Base-by-base conservation (phyloP, 2,113 vertebrate genomes). In the Meleagris gallopavo region DNA sequence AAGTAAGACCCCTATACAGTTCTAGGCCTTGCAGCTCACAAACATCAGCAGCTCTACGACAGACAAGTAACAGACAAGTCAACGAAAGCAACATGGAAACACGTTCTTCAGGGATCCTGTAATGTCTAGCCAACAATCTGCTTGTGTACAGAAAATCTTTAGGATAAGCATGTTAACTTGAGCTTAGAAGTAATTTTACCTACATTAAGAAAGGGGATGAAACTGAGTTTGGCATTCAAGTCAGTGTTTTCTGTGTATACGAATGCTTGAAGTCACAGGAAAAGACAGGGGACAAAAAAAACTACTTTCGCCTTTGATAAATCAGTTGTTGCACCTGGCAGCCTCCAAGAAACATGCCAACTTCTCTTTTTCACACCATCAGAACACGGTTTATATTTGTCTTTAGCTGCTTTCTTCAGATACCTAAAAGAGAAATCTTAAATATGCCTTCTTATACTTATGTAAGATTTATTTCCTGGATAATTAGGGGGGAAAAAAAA, bases 51-150 rank as follows among this genome's bases (percentile, higher is more conserved):
- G 0, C 0, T 36, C 36, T 45, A 65, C 40, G n/a, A n/a, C n/a
- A n/a, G n/a, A n/a, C n/a, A n/a, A n/a, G 40, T 0, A 2, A 36
- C 27, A 38, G 70, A 5, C 13, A 21, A 66, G 36, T 30, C 21
- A 74, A 22, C 6, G 0, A 0, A 93, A 32, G 30, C 22, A 34
- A 50, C 43, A 30, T 0, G 2, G 34, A 20, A 92, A 64, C 7
- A 20, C 29, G 30, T 79, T 22, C 30, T 73, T 76, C 70, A 30
- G 27, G 81, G 48, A 6, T 41, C 27, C 45, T 43, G 10, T 30
- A 72, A 38, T 3, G 17, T 36, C 10, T 48, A 32, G 41, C 15
- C 18, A 72, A 41, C 10, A 36, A 12, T 40, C 22, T 48, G 14
- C 14, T 77, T 67, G 24, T 8, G 14, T 6, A 70, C 24, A 62